Evolutionary conservation across 1,140 invertebrate species (phyloP).

Genomic region (Adoxophyes honmai): DNA sequence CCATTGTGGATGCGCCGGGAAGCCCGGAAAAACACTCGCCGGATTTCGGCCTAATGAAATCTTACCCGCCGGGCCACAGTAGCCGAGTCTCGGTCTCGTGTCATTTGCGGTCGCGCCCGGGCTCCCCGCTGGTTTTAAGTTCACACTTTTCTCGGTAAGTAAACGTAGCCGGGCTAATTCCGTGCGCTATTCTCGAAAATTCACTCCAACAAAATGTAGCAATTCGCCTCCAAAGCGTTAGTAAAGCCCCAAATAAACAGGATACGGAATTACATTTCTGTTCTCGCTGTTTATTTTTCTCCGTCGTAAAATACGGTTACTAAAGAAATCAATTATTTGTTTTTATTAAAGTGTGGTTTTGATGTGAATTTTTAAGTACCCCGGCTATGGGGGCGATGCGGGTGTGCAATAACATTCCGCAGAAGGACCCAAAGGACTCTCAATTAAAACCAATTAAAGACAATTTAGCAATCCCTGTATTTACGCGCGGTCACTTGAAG

Average conservation of each 20-base stretch:
- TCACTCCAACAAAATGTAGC: constrained; percentile 35
- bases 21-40: constrained; percentile 64
- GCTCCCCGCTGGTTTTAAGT: neutral
- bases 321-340: constrained; percentile 32
- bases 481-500: constrained; percentile 57
- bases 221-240: constrained; percentile 31
- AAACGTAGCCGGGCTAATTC: constrained; percentile 47
- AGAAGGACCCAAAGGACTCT: constrained; percentile 61
- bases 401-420: constrained; percentile 61
- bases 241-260: constrained; percentile 27
- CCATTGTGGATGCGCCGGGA: constrained; percentile 71
- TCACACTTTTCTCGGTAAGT: constrained; percentile 47
- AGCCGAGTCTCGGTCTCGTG: constrained; percentile 45
- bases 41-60: constrained; percentile 73
- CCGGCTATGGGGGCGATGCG: constrained; percentile 59
- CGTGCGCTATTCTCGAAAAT: constrained; percentile 34
- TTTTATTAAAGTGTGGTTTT: constrained; percentile 34
- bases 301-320: constrained; percentile 19
- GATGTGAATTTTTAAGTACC: constrained; percentile 44
- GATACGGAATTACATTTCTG: constrained; percentile 25
- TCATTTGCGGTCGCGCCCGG: constrained; percentile 25
- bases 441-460: constrained; percentile 75
- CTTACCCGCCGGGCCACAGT: constrained; percentile 50
- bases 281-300: constrained; percentile 29
- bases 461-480: constrained; percentile 70